Conservation (phyloP, 2,113 vertebrate genomes). For the Pholis gunnellus region DNA sequence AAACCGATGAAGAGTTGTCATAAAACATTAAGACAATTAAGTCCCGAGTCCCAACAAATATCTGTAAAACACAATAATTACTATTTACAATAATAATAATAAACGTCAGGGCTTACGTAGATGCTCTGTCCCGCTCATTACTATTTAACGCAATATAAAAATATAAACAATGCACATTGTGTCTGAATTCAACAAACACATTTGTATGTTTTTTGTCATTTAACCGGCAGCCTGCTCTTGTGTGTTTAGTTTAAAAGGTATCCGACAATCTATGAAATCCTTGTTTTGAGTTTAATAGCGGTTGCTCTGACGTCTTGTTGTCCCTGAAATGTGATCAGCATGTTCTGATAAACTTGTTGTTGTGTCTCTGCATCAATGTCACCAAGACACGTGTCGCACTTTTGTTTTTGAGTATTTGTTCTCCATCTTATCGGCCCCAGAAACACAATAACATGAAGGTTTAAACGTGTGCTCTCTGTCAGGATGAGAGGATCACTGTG, state of each 20-base stretch:
- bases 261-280: too few relatives aligned
- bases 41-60: too few relatives aligned
- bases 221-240: too few relatives aligned
- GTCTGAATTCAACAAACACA: too few relatives aligned
- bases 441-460: neutral
- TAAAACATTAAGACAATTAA: too few relatives aligned
- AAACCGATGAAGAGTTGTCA: too few relatives aligned
- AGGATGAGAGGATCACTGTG: neutral
- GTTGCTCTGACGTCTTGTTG: neutral
- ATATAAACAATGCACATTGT: too few relatives aligned
- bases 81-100: too few relatives aligned
- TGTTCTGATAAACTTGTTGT: neutral
- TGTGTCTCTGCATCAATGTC: neutral
- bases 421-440: neutral
- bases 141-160: neutral
- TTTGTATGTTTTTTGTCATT: too few relatives aligned
- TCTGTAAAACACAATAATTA: too few relatives aligned
- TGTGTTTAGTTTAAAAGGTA: too few relatives aligned
- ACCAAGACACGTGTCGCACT: neutral
- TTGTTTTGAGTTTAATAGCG: neutral
- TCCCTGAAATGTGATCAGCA: slow-evolving; percentile 35
- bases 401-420: neutral
- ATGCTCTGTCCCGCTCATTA: too few relatives aligned
- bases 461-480: neutral
- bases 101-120: neutral